Percentiles rank a stretch among this genome's conserved stretches.
Conservation (phyloP, 2,888 invertebrate genomes). For the Notodonta ziczac region DNA sequence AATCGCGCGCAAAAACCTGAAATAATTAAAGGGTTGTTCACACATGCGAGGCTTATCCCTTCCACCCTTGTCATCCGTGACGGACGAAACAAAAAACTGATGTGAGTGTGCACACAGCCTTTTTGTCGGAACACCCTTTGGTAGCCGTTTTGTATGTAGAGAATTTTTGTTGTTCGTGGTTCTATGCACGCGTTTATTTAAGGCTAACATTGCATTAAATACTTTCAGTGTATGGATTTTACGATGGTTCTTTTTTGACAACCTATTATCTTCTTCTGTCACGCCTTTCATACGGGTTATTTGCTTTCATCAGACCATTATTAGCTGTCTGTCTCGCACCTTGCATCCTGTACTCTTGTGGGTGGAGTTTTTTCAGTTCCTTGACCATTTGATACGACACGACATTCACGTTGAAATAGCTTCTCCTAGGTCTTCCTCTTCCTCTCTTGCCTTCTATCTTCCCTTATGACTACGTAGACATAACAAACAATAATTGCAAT, state of each 20-base stretch:
- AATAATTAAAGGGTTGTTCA: conserved; percentile 60
- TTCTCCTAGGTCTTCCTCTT: too few species aligned
- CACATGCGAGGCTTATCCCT: conserved; percentile 47
- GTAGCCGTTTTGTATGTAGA: conserved; percentile 44
- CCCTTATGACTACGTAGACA: too few species aligned
- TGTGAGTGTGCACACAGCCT: conserved; percentile 52
- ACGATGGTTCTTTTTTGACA: conserved; percentile 3
- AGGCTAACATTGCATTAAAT: neutral
- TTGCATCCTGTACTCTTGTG: too few species aligned
- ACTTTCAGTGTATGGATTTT: neutral
- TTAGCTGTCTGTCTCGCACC: too few species aligned
- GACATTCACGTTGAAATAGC: too few species aligned
- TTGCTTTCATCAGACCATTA: too few species aligned
- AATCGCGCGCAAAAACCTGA: conserved; percentile 55
- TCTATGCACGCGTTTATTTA: conserved; percentile 44
- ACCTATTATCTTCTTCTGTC: too few species aligned
- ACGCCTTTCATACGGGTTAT: too few species aligned
- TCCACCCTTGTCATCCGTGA: conserved; percentile 61
- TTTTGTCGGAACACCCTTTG: conserved; percentile 54
- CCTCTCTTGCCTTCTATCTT: too few species aligned
- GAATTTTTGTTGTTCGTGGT: conserved; percentile 55
- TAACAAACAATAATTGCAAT: too few species aligned
- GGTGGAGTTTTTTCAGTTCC: too few species aligned
- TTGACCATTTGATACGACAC: too few species aligned
- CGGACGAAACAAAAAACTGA: conserved; percentile 61